These are phyloP conservation scores for Phalacrocorax brasilianus DNA, from an alignment of 2,113 vertebrate genomes.

Conservation along the genomic window DNA sequence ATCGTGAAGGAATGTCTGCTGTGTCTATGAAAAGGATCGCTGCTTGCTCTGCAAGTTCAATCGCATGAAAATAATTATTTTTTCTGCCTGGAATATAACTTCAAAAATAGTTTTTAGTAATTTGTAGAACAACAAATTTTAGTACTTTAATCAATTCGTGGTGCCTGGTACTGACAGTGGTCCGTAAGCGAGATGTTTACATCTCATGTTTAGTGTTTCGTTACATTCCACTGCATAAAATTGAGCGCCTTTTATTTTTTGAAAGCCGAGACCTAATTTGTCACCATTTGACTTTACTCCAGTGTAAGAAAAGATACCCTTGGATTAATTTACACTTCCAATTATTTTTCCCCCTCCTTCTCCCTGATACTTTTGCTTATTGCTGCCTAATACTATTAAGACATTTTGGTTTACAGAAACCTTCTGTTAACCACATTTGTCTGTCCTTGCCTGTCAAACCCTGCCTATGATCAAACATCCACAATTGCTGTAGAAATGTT, in stretches of 20 bases:
- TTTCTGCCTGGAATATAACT: background rate
- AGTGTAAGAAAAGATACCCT: background rate
- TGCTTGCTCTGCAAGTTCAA: background rate
- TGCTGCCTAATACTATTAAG: background rate
- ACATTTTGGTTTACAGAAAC: background rate
- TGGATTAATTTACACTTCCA: background rate
- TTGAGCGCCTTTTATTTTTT: background rate
- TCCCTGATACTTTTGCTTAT: background rate
- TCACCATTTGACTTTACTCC: background rate
- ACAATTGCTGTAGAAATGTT: background rate
- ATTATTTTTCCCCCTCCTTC: background rate
- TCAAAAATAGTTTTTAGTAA: background rate
- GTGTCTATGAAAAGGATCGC: background rate
- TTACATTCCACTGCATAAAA: background rate
- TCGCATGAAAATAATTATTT: accelerated
- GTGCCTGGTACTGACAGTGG: background rate
- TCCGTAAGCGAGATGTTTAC: background rate
- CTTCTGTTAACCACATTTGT: background rate
- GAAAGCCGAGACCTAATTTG: background rate
- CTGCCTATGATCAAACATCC: background rate
- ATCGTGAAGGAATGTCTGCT: background rate
- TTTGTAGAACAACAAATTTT: background rate
- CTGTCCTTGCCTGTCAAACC: background rate
- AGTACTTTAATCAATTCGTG: background rate
- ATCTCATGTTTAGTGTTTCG: background rate